Evolutionary conservation across 1,140 invertebrate species (phyloP).

Genomic region (Trialeurodes vaporariorum): DNA sequence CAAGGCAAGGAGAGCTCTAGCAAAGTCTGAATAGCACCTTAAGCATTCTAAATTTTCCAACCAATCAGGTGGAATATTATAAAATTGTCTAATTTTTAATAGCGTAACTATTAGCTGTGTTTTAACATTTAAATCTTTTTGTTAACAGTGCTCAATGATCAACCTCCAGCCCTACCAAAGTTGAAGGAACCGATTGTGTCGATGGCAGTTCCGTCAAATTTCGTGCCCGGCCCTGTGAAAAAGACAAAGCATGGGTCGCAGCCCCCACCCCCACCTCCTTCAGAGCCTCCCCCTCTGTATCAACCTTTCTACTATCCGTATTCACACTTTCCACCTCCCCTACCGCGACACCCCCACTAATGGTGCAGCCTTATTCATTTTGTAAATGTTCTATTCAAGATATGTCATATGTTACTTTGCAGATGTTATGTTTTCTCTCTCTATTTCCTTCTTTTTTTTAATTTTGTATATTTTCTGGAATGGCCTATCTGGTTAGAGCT

Average conservation of each 20-base stretch:
- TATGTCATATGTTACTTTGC: background rate
- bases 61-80: too few relatives aligned
- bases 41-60: too few relatives aligned
- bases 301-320: background rate
- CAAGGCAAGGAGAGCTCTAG: too few relatives aligned
- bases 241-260: background rate
- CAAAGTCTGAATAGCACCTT: too few relatives aligned
- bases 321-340: background rate
- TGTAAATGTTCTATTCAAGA: background rate
- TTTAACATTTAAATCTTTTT: too few relatives aligned
- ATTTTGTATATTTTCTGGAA: background rate
- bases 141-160: background rate
- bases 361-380: background rate
- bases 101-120: too few relatives aligned
- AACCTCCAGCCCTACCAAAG: background rate
- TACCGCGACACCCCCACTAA: background rate
- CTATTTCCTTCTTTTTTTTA: background rate
- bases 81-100: too few relatives aligned
- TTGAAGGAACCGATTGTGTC: background rate
- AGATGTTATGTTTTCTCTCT: background rate
- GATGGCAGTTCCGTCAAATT: background rate
- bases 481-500: background rate
- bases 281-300: background rate
- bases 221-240: background rate
- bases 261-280: background rate